Base-by-base conservation (phyloP, 2,797 vertebrate species). In the Danio choprae region DNA sequence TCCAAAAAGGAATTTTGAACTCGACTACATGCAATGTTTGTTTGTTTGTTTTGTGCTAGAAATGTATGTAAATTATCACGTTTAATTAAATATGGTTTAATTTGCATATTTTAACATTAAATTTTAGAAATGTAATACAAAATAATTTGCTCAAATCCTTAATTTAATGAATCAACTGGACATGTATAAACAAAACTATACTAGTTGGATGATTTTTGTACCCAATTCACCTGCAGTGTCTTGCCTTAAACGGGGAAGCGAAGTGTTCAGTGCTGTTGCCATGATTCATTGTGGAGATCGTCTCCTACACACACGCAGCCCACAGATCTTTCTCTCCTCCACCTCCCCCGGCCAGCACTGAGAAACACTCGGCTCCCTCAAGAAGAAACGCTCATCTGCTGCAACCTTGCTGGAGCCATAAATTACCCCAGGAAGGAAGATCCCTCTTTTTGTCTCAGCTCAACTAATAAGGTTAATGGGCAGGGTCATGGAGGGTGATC, bases 261-360 rank as follows among this genome's bases (percentile, higher is more conserved):
- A 80, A 80, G 55, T 56, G 70, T 83, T 86, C 70, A 83, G 79
- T 83, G 74, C 80, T 81, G 80, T 83, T 81, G 82, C 74, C 80
- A 77, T 87, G 86, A 87, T 84, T 87, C 86, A 87, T 60, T 84
- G 80, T 68, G 18, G 74, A 84, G 81, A 50, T 51, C 50, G 76
- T 77, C 82, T 81, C 80, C 86, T 70, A 82, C 84, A 81, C 82
- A 81, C 80, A 79, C 79, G 75, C 82, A 84, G 75, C 84, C 77
- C 76, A 85, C 83, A 84, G 83, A 59, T 69, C 29, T 48, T 62
- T 76, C 68, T 76, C 84, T 86, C 76, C 79, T 84, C 72, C 46
- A 77, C 77, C 76, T 74, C 78, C 81, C 79, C 79, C 79, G 58
- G 64, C 68, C 79, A 70, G 75, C 79, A 51, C 75, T 16, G 46